Base-by-base conservation (phyloP, 2,113 vertebrate genomes). In the Gobio gobio region DNA sequence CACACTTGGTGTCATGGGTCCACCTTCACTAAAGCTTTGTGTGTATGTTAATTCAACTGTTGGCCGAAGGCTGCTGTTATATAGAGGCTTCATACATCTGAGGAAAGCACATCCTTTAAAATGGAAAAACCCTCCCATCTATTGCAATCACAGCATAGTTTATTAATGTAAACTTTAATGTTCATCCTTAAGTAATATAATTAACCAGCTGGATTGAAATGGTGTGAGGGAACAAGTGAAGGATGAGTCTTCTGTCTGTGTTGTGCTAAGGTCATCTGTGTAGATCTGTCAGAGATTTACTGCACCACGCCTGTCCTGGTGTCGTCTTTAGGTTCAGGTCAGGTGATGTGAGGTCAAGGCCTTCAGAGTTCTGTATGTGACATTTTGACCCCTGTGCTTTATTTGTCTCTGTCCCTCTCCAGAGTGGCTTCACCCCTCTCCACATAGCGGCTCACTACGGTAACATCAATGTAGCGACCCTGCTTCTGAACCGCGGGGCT, bases 341-440 rank as follows among this genome's bases (percentile, higher is more conserved):
- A 68, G 43, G 72, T 74, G 61, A 82, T 26, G 9, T 2, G 73
- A 51, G 72, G 78, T 4, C 26, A 49, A 59, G 78, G 36, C 77
- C 36, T 18, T 59, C 77, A 26, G 22, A 51, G 47, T 40, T 14
- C 59, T 63, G 5, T 79, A 20, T 86, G 20, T 86, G 61, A 66
- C 24, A n/a, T 84, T 18, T 81, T 51, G 49, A 56, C 70, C 20
- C 14, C 0, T 80, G 29, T 20, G 33, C 79, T 87, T 24, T 89
- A 73, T 72, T 24, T 70, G 29, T 92, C 91, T 94, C 63, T 90
- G 83, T 93, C 86, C 84, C 89, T 66, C 88, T 87, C 56, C 58
- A 99, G 98, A 99, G 98, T 51, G 98, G 98, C 29, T 99, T 99
- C 49, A 99, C 98, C 10, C 98, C 98, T 63, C 93, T 99, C 85